A percentile compares a stretch with the other conserved stretches of the same genome.
These are phyloP conservation scores for Agapostemon virescens DNA, from an alignment of 2,888 invertebrate species.

Conservation along the genomic window DNA sequence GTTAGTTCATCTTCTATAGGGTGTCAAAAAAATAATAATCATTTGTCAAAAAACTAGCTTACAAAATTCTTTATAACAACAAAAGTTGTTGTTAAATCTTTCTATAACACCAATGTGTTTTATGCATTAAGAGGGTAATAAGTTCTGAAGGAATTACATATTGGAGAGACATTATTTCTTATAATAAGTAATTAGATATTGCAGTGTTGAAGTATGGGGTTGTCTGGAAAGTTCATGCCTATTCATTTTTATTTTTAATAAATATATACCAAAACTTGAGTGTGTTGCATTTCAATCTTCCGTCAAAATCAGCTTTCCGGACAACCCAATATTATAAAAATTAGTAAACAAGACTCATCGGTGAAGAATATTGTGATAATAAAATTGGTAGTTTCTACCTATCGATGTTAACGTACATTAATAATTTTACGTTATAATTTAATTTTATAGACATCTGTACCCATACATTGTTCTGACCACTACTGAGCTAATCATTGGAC, in stretches of 20 bases:
- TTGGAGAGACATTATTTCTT: neutral
- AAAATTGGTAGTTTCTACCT: neutral
- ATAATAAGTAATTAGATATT: neutral
- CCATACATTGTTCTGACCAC: too few species aligned
- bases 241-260: too few species aligned
- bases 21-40: neutral
- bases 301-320: too few species aligned
- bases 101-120: neutral
- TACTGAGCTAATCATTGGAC: too few species aligned
- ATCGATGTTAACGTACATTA: neutral
- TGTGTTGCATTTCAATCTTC: too few species aligned
- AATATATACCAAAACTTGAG: too few species aligned
- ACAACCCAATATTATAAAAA: too few species aligned
- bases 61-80: neutral
- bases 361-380: too few species aligned
- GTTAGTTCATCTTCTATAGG: conserved; percentile 82
- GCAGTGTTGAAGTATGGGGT: neutral
- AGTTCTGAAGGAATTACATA: neutral
- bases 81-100: neutral
- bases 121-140: neutral
- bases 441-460: too few species aligned
- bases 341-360: too few species aligned
- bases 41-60: neutral
- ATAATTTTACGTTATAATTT: too few species aligned
- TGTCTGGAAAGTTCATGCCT: too few species aligned